A percentile compares a stretch with the other conserved stretches of the same genome.
phyloP scores from a whole-genome alignment of 2,113 vertebrate species.

The Oreotrochilus melanogaster region DNA sequence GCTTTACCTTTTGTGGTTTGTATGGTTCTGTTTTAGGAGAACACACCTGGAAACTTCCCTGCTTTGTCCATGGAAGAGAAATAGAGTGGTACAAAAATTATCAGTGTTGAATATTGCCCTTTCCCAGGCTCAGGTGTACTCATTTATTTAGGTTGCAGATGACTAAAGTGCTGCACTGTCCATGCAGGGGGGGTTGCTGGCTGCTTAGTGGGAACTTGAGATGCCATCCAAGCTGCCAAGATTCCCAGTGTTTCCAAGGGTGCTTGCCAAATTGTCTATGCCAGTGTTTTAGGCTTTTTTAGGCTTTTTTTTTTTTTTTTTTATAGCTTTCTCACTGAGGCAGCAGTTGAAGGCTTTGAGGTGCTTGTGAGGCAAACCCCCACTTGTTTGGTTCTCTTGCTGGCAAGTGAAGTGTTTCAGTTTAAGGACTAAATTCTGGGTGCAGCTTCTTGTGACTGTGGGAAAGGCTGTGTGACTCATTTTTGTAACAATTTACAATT shows the following conservation, averaged over 20 bases:
- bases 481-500: background rate
- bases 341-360: background rate
- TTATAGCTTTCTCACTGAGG: background rate
- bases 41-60: background rate
- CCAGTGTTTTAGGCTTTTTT: accelerated
- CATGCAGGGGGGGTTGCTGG: background rate
- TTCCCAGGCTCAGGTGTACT: background rate
- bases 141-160: background rate
- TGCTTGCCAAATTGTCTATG: background rate
- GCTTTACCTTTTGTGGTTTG: background rate
- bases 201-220: background rate
- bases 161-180: background rate
- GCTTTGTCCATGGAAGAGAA: background rate
- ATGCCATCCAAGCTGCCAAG: background rate
- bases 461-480: background rate
- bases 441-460: background rate
- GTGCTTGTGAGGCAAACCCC: background rate
- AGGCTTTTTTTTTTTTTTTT: too few relatives aligned
- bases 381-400: background rate
- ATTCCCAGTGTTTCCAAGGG: background rate
- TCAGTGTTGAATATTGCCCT: too few relatives aligned
- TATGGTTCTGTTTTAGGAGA: background rate
- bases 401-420: background rate
- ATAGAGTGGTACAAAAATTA: background rate
- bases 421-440: background rate